These are phyloP conservation scores for Cataglyphis altisquamis DNA, from an alignment of 2,888 invertebrate genomes.

Conservation along the genomic window DNA sequence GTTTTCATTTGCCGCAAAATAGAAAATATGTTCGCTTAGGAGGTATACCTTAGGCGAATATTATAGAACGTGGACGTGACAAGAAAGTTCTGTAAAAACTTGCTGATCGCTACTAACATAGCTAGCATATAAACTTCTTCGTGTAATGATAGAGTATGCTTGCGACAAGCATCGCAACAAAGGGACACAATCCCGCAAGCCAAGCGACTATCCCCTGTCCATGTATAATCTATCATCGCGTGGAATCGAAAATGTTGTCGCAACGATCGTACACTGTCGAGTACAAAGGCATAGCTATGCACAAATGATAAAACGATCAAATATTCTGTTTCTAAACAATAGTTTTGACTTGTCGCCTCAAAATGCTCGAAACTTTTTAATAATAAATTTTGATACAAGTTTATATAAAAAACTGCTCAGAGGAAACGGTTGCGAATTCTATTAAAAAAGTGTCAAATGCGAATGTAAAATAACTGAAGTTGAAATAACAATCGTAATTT, in stretches of 20 bases:
- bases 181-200: slow-evolving; percentile 30
- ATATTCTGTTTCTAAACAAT: neutral
- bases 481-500: neutral
- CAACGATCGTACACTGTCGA: slow-evolving; percentile 22
- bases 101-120: slow-evolving; percentile 30
- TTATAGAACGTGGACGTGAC: slow-evolving; percentile 25
- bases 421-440: neutral
- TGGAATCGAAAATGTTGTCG: slow-evolving; percentile 55
- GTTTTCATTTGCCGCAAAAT: slow-evolving; percentile 14
- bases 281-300: slow-evolving; percentile 66
- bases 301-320: slow-evolving; percentile 26
- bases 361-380: neutral
- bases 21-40: neutral
- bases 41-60: slow-evolving; percentile 20
- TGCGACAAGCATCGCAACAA: slow-evolving; percentile 35
- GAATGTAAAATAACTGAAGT: neutral
- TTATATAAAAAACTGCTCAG: neutral
- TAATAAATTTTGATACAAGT: neutral
- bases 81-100: slow-evolving; percentile 33
- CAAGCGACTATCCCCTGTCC: neutral
- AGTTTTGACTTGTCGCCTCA: neutral
- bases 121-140: slow-evolving; percentile 31
- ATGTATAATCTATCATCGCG: slow-evolving; percentile 42
- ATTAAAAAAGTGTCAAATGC: neutral
- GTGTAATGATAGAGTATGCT: slow-evolving; percentile 45